phyloP scores from a whole-genome alignment of 2,888 invertebrate genomes.

The Xestobium rufovillosum region DNA sequence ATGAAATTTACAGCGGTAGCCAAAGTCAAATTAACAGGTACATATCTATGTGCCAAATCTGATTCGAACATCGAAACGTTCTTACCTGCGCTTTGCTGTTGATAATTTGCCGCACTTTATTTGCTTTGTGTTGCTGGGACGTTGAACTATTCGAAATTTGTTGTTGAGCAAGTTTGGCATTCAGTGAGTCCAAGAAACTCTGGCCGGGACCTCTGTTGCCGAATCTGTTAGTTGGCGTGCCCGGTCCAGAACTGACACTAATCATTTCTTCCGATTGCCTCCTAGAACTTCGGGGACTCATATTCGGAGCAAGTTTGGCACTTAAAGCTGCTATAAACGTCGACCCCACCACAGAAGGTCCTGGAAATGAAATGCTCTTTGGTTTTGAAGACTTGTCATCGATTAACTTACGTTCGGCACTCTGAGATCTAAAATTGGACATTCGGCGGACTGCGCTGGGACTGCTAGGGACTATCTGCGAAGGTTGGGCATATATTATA shows the following conservation, averaged over 20 bases:
- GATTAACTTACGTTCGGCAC: conserved; percentile 50
- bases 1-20: too few relatives aligned
- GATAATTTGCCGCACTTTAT: conserved; percentile 64
- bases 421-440: conserved; percentile 52
- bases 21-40: too few relatives aligned
- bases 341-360: conserved; percentile 52
- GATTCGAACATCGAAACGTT: conserved; percentile 14
- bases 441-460: conserved; percentile 48
- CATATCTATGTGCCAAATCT: neutral
- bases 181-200: conserved; percentile 72
- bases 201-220: conserved; percentile 46
- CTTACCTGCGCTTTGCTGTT: conserved; percentile 63
- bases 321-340: conserved; percentile 64
- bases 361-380: conserved; percentile 30
- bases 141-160: conserved; percentile 42
- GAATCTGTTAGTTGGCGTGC: conserved; percentile 26
- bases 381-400: conserved; percentile 43
- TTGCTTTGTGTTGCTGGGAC: conserved; percentile 51
- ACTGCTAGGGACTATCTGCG: conserved; percentile 43
- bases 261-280: conserved; percentile 45
- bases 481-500: conserved; percentile 50
- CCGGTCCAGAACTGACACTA: conserved; percentile 16
- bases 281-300: conserved; percentile 51
- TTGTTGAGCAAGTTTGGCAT: conserved; percentile 67
- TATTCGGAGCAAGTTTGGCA: conserved; percentile 58